phyloP scores from a whole-genome alignment of 2,113 vertebrate genomes.

The Procavia capensis region DNA sequence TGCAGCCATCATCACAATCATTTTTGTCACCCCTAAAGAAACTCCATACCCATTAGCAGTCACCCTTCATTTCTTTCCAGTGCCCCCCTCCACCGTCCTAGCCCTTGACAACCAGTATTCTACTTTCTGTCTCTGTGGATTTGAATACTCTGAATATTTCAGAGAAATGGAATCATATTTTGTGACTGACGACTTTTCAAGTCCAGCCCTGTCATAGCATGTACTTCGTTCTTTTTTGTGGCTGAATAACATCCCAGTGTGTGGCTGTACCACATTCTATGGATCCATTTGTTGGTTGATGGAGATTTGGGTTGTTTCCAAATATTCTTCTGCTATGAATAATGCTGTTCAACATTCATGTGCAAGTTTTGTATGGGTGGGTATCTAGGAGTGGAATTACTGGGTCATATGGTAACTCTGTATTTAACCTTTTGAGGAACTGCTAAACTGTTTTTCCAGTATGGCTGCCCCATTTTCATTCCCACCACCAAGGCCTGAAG shows the following conservation, averaged over 20 bases:
- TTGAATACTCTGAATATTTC: background rate
- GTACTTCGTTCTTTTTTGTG: background rate
- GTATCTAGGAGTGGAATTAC: background rate
- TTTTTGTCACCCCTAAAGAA: background rate
- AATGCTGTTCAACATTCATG: background rate
- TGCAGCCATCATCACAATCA: background rate
- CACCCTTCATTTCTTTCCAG: background rate
- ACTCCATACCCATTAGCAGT: background rate
- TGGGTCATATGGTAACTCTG: background rate
- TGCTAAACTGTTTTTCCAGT: background rate
- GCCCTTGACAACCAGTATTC: background rate
- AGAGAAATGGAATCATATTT: background rate
- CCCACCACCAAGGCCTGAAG: background rate
- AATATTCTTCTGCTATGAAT: background rate
- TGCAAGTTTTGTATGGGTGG: background rate
- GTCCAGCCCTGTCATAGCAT: background rate
- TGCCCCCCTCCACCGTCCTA: background rate
- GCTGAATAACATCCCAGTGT: background rate
- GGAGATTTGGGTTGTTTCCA: background rate
- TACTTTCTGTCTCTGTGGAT: background rate
- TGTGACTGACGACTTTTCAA: background rate
- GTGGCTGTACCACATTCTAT: background rate
- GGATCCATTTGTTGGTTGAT: background rate
- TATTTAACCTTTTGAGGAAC: background rate
- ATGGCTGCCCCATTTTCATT: background rate